Conservation (phyloP, 1,140 invertebrate genomes). For the Charaxes varanes region DNA sequence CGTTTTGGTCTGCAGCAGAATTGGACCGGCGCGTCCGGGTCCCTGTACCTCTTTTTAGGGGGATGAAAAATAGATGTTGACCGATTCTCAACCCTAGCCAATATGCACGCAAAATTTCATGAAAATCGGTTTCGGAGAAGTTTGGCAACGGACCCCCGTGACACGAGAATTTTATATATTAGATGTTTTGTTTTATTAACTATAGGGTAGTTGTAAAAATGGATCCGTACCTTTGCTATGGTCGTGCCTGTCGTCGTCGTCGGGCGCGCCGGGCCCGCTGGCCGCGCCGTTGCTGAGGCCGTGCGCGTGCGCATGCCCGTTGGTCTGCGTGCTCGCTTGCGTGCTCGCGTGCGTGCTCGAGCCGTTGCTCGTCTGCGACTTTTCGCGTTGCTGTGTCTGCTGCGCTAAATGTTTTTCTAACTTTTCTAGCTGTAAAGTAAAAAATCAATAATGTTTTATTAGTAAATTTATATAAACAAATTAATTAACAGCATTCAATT, state of each 20-base stretch:
- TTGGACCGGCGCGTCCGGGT: no score
- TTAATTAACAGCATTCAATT: not conserved
- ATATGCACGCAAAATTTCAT: no score
- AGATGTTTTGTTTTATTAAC: no score
- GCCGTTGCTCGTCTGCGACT: conserved; percentile 27
- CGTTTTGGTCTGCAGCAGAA: no score
- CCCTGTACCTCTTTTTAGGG: no score
- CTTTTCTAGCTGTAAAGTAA: conserved; percentile 50
- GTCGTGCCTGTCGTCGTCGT: conserved; percentile 36
- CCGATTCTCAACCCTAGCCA: no score
- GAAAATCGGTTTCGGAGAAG: no score
- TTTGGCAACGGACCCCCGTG: no score
- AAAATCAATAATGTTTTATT: not conserved
- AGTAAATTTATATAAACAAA: not conserved
- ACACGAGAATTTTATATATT: no score
- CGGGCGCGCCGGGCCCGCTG: conserved; percentile 24
- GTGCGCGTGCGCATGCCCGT: conserved; percentile 27
- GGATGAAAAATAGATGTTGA: no score
- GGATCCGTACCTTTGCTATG: conserved; percentile 36
- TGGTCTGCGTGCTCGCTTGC: conserved; percentile 21
- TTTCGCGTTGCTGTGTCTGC: conserved; percentile 22
- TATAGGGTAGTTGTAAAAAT: no score
- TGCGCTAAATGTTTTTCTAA: conserved; percentile 44
- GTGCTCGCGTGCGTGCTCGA: conserved; percentile 24
- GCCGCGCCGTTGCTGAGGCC: conserved; percentile 45